Conservation (phyloP, 2,797 vertebrate genomes). For the Oreonectes daqikongensis region DNA sequence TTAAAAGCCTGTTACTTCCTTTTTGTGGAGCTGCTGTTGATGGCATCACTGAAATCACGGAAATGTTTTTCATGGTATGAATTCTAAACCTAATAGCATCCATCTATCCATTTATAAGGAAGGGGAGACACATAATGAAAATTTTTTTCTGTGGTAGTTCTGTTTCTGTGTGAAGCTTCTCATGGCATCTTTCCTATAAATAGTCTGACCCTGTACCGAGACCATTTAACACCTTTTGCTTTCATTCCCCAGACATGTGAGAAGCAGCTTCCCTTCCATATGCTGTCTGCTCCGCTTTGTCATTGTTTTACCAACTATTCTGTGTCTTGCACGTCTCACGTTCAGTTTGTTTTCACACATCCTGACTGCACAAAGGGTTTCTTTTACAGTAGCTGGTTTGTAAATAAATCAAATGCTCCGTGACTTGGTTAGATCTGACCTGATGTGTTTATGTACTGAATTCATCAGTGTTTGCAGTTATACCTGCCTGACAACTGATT, state of each 20-base stretch:
- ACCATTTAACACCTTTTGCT: slow-evolving; percentile 43
- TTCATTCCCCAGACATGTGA: slow-evolving; percentile 15
- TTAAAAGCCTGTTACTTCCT: not conserved
- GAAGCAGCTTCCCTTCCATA: not conserved
- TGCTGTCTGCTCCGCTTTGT: slow-evolving; percentile 1
- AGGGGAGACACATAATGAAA: not conserved
- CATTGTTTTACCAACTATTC: not conserved
- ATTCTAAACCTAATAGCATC: no score
- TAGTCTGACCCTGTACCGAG: slow-evolving; percentile 25
- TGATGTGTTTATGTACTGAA: not conserved
- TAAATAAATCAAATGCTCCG: not conserved
- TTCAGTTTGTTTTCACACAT: not conserved
- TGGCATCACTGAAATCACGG: not conserved
- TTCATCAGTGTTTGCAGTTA: not conserved
- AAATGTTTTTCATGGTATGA: not conserved
- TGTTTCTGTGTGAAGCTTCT: slow-evolving; percentile 29
- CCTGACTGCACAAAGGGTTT: not conserved
- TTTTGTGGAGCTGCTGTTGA: no score
- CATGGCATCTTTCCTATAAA: slow-evolving; percentile 30
- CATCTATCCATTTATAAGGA: not conserved
- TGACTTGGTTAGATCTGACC: not conserved
- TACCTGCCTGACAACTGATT: not conserved
- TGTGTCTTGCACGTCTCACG: not conserved
- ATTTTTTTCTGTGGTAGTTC: slow-evolving; percentile 20
- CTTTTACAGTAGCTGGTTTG: not conserved